Conservation (phyloP, 2,113 vertebrate genomes). For the Lophotis ruficrista region DNA sequence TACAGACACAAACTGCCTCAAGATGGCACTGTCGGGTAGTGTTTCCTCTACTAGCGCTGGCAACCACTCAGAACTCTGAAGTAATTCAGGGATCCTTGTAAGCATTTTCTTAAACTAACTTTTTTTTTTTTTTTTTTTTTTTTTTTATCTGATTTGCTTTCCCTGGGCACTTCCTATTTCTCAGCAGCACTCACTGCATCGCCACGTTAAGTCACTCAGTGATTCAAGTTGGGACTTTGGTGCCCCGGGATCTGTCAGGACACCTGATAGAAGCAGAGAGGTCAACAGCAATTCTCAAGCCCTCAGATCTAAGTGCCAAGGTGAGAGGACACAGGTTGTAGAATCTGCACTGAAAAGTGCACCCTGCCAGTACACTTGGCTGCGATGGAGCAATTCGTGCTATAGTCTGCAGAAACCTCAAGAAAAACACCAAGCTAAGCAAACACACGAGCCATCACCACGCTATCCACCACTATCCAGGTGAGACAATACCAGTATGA, state of each 20-base stretch:
- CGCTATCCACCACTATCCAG: accelerated
- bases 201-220: not conserved
- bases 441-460: not conserved
- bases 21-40: not conserved
- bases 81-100: not conserved
- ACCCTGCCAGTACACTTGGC: not conserved
- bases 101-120: not conserved
- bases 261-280: accelerated
- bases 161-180: not conserved
- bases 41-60: accelerated
- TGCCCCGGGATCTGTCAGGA: not conserved
- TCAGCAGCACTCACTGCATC: not conserved
- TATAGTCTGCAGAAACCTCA: not conserved
- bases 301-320: not conserved
- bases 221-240: not conserved
- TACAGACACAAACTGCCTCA: not conserved
- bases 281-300: not conserved
- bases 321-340: not conserved
- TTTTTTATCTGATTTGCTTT: not conserved
- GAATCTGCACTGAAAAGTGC: not conserved
- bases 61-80: not conserved
- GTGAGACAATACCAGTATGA: not conserved
- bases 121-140: not conserved
- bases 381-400: not conserved
- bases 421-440: not conserved